A percentile compares a stretch with the other conserved stretches of the same genome.
These are phyloP conservation scores for Saguinus imperator DNA, from an alignment of 2,113 vertebrate genomes.

Conservation along the genomic window DNA sequence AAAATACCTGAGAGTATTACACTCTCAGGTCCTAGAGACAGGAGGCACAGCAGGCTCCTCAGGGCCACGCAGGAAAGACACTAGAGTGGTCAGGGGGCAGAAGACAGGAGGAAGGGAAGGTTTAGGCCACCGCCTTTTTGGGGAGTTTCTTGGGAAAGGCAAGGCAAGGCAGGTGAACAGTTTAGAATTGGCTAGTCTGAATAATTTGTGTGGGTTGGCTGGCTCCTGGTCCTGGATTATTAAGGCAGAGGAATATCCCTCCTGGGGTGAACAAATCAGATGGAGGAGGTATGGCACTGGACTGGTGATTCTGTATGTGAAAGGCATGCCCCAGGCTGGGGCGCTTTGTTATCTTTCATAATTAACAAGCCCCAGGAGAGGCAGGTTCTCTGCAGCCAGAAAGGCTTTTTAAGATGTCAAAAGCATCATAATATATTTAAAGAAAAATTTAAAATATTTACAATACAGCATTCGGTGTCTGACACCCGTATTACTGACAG, in stretches of 20 bases:
- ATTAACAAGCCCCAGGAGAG: not conserved
- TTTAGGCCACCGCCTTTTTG: not conserved
- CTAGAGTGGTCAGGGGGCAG: no score
- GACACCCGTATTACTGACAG: not conserved
- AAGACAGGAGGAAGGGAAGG: not conserved
- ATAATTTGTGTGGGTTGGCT: not conserved
- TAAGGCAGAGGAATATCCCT: not conserved
- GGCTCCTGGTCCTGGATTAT: not conserved
- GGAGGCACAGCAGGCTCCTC: not conserved
- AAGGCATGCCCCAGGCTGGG: not conserved
- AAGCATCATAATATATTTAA: not conserved
- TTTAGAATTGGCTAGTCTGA: not conserved
- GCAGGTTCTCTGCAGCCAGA: not conserved
- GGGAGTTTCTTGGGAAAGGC: not conserved
- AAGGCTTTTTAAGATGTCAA: not conserved
- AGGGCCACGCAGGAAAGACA: not conserved
- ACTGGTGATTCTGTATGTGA: not conserved
- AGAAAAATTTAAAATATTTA: not conserved
- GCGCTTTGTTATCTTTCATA: not conserved
- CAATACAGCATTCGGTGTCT: not conserved
- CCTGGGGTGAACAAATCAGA: not conserved
- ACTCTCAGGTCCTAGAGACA: no score
- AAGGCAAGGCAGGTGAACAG: not conserved
- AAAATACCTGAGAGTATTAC: no score
- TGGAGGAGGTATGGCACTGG: not conserved